phyloP scores from a whole-genome alignment of 2,113 vertebrate species.

The Falco punctatus region DNA sequence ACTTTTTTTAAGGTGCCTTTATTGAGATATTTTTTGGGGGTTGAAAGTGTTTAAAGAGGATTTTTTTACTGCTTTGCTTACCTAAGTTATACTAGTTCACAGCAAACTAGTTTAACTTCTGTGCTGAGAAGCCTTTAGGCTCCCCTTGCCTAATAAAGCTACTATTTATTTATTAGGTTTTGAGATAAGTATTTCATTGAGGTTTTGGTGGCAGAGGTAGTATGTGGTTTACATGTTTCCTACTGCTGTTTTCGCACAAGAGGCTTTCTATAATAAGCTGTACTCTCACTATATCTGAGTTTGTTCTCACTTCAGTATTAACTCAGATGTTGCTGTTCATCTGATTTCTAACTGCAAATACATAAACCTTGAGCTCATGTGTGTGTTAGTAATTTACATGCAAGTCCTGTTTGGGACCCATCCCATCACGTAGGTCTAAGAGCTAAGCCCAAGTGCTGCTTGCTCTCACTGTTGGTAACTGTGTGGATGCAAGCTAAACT shows the following conservation, averaged over 20 bases:
- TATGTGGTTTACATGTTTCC: not conserved
- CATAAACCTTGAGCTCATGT: not conserved
- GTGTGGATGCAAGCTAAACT: not conserved
- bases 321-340: not conserved
- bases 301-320: not conserved
- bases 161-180: not conserved
- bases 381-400: not conserved
- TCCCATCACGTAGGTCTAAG: not conserved
- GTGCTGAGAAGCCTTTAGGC: not conserved
- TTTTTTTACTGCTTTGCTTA: not conserved
- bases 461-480: not conserved
- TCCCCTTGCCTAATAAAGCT: not conserved
- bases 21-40: not conserved
- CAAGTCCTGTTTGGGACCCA: not conserved
- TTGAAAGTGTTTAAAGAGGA: not conserved
- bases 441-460: not conserved
- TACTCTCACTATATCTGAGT: not conserved
- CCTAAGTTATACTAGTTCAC: not conserved
- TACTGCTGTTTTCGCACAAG: not conserved
- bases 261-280: not conserved
- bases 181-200: constrained; percentile 2
- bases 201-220: not conserved
- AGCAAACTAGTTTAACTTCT: not conserved
- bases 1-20: not conserved
- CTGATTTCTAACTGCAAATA: not conserved